These are phyloP conservation scores for Araneus ventricosus DNA, from an alignment of 1,140 invertebrate species.

Conservation along the genomic window DNA sequence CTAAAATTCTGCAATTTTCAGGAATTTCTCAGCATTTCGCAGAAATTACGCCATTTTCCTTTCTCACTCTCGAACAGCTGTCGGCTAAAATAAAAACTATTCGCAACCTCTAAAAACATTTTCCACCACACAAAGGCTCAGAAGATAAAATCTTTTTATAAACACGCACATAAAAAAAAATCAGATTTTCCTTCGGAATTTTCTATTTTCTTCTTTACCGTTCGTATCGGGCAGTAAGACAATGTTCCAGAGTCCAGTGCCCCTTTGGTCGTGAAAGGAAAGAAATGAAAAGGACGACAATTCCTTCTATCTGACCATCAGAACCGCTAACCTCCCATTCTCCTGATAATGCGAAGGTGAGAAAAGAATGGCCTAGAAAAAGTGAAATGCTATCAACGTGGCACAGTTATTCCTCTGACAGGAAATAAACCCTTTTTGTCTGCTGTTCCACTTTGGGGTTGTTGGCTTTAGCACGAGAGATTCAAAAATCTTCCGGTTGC, in stretches of 20 bases:
- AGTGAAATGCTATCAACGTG: slow-evolving; percentile 58
- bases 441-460: slow-evolving; percentile 64
- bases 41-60: neutral
- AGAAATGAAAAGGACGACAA: slow-evolving; percentile 34
- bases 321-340: slow-evolving; percentile 45
- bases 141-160: neutral
- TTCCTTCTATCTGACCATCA: slow-evolving; percentile 63
- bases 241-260: slow-evolving; percentile 61
- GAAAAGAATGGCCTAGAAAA: slow-evolving; percentile 70
- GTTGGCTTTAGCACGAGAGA: slow-evolving; percentile 38
- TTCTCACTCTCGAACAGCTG: neutral
- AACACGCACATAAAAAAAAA: neutral
- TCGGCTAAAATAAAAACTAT: neutral
- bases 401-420: slow-evolving; percentile 61
- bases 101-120: neutral
- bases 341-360: slow-evolving; percentile 42
- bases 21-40: neutral
- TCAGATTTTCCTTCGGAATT: neutral
- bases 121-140: neutral
- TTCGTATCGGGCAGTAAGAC: neutral
- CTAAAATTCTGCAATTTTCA: too few relatives aligned
- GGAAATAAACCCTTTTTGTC: slow-evolving; percentile 73
- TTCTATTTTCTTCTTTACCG: neutral
- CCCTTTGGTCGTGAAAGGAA: slow-evolving; percentile 67
- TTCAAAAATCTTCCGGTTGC: slow-evolving; percentile 54